Conservation (phyloP, 2,797 vertebrate genomes). For the Sebastes vulpes region DNA sequence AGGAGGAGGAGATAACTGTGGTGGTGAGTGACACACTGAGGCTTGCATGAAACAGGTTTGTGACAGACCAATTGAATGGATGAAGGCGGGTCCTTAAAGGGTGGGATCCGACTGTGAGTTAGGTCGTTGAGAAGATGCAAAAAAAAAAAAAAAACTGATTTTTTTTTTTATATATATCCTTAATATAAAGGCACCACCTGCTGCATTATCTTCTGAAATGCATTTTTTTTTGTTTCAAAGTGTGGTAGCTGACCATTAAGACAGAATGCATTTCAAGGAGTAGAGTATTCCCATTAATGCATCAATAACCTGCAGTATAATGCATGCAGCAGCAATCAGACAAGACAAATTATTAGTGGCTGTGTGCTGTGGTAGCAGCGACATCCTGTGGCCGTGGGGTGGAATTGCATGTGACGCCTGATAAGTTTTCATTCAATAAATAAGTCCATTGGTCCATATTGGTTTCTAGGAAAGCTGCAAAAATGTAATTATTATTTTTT, state of each 20-base stretch:
- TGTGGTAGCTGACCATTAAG: background rate
- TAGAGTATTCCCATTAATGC: background rate
- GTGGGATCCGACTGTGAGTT: slow-evolving; percentile 34
- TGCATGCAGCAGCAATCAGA: background rate
- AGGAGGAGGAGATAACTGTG: slow-evolving; percentile 50
- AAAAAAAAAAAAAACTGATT: background rate
- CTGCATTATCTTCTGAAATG: background rate
- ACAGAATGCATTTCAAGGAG: background rate
- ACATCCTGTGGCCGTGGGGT: slow-evolving; percentile 43
- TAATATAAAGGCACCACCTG: background rate
- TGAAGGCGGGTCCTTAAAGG: slow-evolving; percentile 59
- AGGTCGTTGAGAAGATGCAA: slow-evolving; percentile 34
- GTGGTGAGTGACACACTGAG: slow-evolving; percentile 68
- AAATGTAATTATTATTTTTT: rapidly evolving
- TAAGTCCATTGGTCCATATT: background rate
- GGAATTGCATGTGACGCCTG: slow-evolving; percentile 18
- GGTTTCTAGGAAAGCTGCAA: background rate
- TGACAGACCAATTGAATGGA: slow-evolving; percentile 66
- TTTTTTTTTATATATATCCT: background rate
- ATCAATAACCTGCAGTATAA: slow-evolving; percentile 24
- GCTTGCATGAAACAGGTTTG: slow-evolving; percentile 45
- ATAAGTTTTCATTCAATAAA: background rate
- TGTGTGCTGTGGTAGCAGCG: slow-evolving; percentile 33
- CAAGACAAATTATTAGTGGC: background rate
- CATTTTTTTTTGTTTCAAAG: background rate